A percentile compares a stretch with the other conserved stretches of the same genome.
Conservation (phyloP, 2,113 vertebrate genomes). For the Centrocercus urophasianus region DNA sequence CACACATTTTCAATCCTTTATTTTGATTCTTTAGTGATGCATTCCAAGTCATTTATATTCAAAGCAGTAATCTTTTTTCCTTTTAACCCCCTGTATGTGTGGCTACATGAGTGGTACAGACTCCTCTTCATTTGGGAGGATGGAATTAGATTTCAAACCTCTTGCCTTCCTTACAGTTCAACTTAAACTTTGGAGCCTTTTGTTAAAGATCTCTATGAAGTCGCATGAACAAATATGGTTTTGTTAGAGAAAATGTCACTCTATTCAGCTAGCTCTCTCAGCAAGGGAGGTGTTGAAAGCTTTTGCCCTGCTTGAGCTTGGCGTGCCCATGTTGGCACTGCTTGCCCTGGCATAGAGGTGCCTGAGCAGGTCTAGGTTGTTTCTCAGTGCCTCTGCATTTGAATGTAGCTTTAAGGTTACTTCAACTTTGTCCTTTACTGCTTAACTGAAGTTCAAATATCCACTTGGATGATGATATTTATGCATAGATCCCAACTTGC, state of each 20-base stretch:
- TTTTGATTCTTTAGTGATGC: background rate
- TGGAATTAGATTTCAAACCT: background rate
- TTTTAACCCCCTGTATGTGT: background rate
- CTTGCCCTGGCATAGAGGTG: background rate
- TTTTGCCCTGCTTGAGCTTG: rapidly evolving
- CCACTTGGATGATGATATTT: rapidly evolving
- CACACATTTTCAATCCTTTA: background rate
- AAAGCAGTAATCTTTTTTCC: background rate
- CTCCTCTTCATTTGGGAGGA: background rate
- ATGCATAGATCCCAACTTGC: background rate
- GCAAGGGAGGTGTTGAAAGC: rapidly evolving
- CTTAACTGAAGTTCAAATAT: background rate
- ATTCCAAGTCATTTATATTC: background rate
- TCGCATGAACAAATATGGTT: background rate
- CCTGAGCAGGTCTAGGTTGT: background rate
- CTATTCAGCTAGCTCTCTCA: background rate
- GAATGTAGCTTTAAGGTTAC: background rate
- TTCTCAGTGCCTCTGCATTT: background rate
- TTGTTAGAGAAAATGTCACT: background rate
- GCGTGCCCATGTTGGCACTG: rapidly evolving
- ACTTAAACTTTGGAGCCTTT: background rate
- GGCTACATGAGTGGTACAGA: background rate
- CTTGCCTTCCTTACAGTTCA: background rate
- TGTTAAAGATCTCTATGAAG: background rate
- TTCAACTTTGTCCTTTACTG: background rate